Evolutionary conservation across 2,888 invertebrate genomes (phyloP).

Genomic region (Tachina fera): DNA sequence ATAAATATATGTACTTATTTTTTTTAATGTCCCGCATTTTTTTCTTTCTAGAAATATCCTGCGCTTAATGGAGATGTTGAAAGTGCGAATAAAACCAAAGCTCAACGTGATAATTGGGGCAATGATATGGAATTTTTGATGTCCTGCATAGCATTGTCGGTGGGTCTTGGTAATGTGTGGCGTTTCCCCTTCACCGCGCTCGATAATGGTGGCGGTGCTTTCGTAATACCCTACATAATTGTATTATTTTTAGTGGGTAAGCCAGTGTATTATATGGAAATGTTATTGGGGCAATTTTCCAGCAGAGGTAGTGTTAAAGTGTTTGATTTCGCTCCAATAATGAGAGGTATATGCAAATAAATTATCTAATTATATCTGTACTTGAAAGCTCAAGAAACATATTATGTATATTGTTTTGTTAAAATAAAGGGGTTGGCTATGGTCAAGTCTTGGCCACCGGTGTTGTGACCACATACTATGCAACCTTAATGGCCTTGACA

Average conservation of each 20-base stretch:
- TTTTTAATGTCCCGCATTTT: not conserved
- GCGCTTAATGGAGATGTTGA: slow-evolving; percentile 31
- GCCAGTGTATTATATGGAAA: slow-evolving; percentile 89
- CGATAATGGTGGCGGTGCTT: slow-evolving; percentile 88
- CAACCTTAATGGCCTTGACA: slow-evolving; percentile 87
- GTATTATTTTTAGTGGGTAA: slow-evolving; percentile 86
- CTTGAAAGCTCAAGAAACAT: not conserved
- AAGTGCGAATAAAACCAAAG: not conserved
- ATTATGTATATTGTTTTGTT: not conserved
- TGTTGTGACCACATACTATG: slow-evolving; percentile 87
- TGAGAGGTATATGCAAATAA: slow-evolving; percentile 85
- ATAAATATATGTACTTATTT: too few relatives aligned
- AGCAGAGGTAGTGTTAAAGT: slow-evolving; percentile 88
- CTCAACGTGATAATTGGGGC: slow-evolving; percentile 84
- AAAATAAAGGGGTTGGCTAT: slow-evolving; percentile 84
- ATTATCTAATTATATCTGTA: not conserved
- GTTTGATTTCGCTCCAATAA: slow-evolving; percentile 86
- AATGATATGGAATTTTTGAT: slow-evolving; percentile 87
- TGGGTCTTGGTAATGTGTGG: slow-evolving; percentile 88
- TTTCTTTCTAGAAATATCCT: slow-evolving; percentile 52
- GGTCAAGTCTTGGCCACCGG: slow-evolving; percentile 84
- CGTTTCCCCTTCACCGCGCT: slow-evolving; percentile 87
- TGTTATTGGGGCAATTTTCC: slow-evolving; percentile 89
- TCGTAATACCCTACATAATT: slow-evolving; percentile 87
- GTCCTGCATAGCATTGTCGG: slow-evolving; percentile 85